A percentile compares a stretch with the other conserved stretches of the same genome.
These are phyloP conservation scores for Mythimna loreyi DNA, from an alignment of 2,888 invertebrate species.

Conservation along the genomic window DNA sequence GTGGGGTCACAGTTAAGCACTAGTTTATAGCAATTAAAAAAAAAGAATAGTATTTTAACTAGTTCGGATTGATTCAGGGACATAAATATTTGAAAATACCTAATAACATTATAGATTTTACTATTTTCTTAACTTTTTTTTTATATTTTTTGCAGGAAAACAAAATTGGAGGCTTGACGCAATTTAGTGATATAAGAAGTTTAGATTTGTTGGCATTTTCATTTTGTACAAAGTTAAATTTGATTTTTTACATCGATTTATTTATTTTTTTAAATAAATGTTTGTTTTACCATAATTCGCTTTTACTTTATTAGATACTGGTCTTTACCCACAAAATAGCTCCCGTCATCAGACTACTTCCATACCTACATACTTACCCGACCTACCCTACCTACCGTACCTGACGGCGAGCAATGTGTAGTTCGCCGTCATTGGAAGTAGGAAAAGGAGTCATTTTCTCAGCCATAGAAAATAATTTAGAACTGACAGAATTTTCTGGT, in stretches of 20 bases:
- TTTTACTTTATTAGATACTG: background rate
- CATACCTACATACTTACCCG: too few relatives aligned
- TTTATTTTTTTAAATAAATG: constrained; percentile 40
- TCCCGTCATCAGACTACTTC: too few relatives aligned
- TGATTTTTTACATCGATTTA: constrained; percentile 4
- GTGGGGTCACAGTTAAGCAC: too few relatives aligned
- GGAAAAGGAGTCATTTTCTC: too few relatives aligned
- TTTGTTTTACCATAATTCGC: constrained; percentile 26
- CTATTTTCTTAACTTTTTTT: background rate
- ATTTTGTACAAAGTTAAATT: constrained; percentile 21
- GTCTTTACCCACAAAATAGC: too few relatives aligned
- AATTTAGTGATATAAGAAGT: background rate
- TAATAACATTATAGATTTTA: background rate
- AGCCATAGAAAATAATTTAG: too few relatives aligned
- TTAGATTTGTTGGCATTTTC: background rate
- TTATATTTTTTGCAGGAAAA: constrained; percentile 75
- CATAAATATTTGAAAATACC: too few relatives aligned
- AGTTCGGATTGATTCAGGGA: background rate
- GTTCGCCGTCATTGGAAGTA: too few relatives aligned
- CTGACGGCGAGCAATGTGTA: too few relatives aligned
- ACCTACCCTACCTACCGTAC: too few relatives aligned
- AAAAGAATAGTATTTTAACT: background rate
- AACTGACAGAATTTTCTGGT: too few relatives aligned
- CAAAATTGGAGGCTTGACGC: constrained; percentile 77
- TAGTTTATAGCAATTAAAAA: too few relatives aligned